Base-by-base conservation (phyloP, 2,888 invertebrate genomes). In the Dryocosmus kuriphilus region DNA sequence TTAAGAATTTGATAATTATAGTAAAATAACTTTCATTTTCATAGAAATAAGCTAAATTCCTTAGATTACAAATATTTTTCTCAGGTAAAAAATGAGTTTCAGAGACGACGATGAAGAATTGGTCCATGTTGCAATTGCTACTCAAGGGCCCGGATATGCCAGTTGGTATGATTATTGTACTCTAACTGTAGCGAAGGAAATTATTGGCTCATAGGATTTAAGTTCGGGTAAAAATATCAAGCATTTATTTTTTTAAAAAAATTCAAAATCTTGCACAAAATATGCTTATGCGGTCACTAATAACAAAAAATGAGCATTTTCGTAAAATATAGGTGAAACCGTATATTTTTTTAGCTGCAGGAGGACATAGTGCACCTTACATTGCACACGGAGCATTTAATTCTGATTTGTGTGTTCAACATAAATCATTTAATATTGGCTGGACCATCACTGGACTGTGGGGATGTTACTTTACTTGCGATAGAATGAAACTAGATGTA, bases 391-490 rank as follows among this genome's bases (percentile, higher is more conserved):
- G 57, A 24, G 85, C 86, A 19, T 88, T 83, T 74, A 84, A 85
- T 62, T 82, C 86, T 0, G 81, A 90, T 3, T 77, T 92, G 9
- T 93, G 93, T 75, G 89, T 92, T 27, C 86, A 85, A 46, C 93
- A 90, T 75, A 90, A 93, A 81, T 88, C 93, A 0, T 93, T 93
- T 84, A 93, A 93, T 81, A 86, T 92, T 9, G 84, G 90, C 0
- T 93, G 92, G 82, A 83, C 89, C 9, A 92, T 92, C 77, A 88
- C 92, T 1, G 93, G 93, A 1, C 87, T 93, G 16, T 93, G 92
- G 92, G 93, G 93, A 7, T 87, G 92, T 11, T 93, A 93, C 76
- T 93, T 92, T 75, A 89, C 92, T 4, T 88, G 89, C 0, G 84
- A 88, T 0, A 87, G 81, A 75, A 83, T 89, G 85, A 82, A 88